phyloP scores from a whole-genome alignment of 2,113 vertebrate genomes.

The Nipponia nippon region DNA sequence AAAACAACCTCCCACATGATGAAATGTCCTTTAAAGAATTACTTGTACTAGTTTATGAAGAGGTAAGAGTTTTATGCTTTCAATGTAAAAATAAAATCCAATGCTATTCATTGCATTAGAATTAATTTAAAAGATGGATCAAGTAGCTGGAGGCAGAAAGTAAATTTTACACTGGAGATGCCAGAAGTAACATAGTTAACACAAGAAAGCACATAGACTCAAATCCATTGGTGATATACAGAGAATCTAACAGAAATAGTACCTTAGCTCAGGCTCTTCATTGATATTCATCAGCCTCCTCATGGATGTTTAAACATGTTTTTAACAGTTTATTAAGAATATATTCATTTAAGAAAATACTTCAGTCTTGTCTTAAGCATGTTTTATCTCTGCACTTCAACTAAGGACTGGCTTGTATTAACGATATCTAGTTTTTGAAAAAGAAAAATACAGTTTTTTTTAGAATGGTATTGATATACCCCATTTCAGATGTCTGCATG shows the following conservation, averaged over 20 bases:
- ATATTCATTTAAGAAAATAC: background rate
- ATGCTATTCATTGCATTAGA: background rate
- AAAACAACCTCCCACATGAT: background rate
- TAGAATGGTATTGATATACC: background rate
- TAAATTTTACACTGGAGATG: background rate
- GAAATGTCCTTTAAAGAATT: background rate
- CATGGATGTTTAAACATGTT: background rate
- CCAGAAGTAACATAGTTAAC: background rate
- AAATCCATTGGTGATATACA: background rate
- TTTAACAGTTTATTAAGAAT: background rate
- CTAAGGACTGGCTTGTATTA: background rate
- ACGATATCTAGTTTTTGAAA: background rate
- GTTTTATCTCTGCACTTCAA: background rate
- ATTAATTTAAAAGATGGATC: background rate
- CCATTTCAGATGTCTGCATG: background rate
- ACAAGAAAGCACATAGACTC: background rate
- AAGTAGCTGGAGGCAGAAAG: background rate
- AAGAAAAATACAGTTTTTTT: background rate
- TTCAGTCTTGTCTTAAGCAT: background rate
- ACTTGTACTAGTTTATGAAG: background rate
- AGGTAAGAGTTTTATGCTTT: background rate
- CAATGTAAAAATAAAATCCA: background rate
- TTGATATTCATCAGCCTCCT: background rate
- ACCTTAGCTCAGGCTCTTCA: accelerated
- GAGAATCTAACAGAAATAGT: background rate